Base-by-base conservation (phyloP, 2,888 invertebrate genomes). In the Trilocha varians region DNA sequence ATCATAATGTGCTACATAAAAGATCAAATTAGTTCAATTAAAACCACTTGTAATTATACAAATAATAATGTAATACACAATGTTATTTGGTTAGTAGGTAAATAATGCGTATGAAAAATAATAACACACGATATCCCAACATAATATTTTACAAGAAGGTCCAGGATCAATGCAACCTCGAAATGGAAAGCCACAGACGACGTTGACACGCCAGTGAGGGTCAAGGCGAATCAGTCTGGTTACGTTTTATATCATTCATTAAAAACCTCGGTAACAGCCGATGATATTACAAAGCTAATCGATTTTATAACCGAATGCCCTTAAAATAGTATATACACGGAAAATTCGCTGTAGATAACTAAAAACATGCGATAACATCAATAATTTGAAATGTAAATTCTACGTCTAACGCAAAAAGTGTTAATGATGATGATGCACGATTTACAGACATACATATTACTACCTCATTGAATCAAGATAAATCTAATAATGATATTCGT, bases 211-310 rank as follows among this genome's bases (percentile, higher is more conserved):
- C 52, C 50, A 57, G 52, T 55, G 65, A 71, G 65, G 78, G 79
- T 78, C 82, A 83, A 82, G 80, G 80, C 69, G 56, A 68, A 68
- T 69, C 55, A 52, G 69, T 70, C 54, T 59, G 57, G 50, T 48
- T 52, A 45, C 46, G 49, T 42, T 33, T 15, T 34, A 34, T 34
- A 34, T 38, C 36, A 55, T 59, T 52, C 54, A 45, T 40, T 15
- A 44, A 55, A 53, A 50, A 59, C 51, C 43, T 45, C 45, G 52
- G 44, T 45, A 34, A 37, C 38, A 37, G 42, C 42, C 44, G 43
- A 47, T 55, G 59, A 49, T n/a, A n/a, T n/a, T n/a, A n/a, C n/a
- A n/a, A 44, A 48, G 38, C 32, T 46, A 45, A 44, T 42, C 37
- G 35, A 49, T 49, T 48, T 53, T 53, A 62, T 53, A 58, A 49